Evolutionary conservation across 2,888 invertebrate genomes (phyloP).

Genomic region (Agrilus mali): DNA sequence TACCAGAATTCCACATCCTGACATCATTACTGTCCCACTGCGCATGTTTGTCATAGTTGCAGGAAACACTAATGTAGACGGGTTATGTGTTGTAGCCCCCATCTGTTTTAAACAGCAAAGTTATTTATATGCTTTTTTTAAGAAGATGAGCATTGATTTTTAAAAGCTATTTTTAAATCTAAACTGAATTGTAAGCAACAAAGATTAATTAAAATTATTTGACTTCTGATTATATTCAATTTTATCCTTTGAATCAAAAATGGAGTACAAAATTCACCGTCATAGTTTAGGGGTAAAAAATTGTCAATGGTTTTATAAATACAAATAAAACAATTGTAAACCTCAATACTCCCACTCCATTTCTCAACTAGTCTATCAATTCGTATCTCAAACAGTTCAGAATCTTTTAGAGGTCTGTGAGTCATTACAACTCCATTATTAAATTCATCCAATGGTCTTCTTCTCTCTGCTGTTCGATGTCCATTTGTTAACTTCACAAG

Average conservation of each 20-base stretch:
- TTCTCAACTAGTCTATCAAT: slow-evolving; percentile 88
- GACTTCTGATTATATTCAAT: too few relatives aligned
- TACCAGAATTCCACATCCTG: slow-evolving; percentile 90
- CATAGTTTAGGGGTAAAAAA: too few relatives aligned
- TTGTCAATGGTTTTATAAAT: slow-evolving; percentile 1
- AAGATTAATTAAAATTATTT: background rate
- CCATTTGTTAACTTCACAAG: slow-evolving; percentile 75
- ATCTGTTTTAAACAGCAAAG: slow-evolving; percentile 39
- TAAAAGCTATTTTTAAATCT: too few relatives aligned
- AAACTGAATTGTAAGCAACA: background rate
- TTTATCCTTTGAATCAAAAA: too few relatives aligned
- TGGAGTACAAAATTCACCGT: too few relatives aligned
- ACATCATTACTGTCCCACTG: slow-evolving; percentile 89
- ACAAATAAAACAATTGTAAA: slow-evolving; percentile 16
- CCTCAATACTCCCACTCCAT: slow-evolving; percentile 89
- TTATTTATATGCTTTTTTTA: background rate
- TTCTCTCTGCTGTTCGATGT: slow-evolving; percentile 73
- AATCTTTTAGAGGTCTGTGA: slow-evolving; percentile 71
- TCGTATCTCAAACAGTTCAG: slow-evolving; percentile 88
- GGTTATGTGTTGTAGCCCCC: slow-evolving; percentile 89
- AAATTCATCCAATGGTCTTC: slow-evolving; percentile 83
- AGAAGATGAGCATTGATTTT: background rate
- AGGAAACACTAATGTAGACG: slow-evolving; percentile 78
- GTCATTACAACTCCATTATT: slow-evolving; percentile 96
- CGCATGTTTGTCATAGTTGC: slow-evolving; percentile 97